Evolutionary conservation across 2,888 invertebrate species (phyloP), one percentile per base, ranked within the genome.

Genomic region (Epirrhoe alternata): DNA sequence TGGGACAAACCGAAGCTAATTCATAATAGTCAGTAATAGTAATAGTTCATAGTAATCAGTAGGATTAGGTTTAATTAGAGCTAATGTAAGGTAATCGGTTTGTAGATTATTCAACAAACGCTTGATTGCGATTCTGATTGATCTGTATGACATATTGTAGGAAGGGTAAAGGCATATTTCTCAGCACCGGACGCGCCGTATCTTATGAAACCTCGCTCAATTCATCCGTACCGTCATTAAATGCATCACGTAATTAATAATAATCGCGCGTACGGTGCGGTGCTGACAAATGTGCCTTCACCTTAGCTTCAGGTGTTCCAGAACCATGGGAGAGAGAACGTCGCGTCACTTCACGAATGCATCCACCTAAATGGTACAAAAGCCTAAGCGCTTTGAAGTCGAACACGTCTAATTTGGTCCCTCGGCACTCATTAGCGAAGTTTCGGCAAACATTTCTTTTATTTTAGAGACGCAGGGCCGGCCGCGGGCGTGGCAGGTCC

Each of bases 401-500:
- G 35, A 51, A 61, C 38, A 35, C 38, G 49, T 58, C 31, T 35
- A 66, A 66, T 65, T 55, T 61, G 58, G 45, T 17, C 59, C 55
- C 60, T 62, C 61, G 64, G 50, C 63, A 49, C 55, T 71, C 57
- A 74, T 74, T 71, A 69, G 72, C 66, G 55, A 74, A 74, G 72
- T 74, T 74, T 64, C 64, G 69, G 69, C 69, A 72, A 76, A 69
- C 73, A 75, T 69, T 70, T 62, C 69, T 66, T 72, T 71, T 72
- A 76, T 73, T 74, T 69, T 68, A 70, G 76, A 70, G 71, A 68
- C 69, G 72, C 82, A 78, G 76, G 79, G 73, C 75, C 78, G 74
- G 80, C 74, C 73, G 62, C 72, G 79, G 81, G 83, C 79, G 84
- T 80, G 84, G 82, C 77, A 75, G 74, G 77, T 74, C 77, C 74